phyloP scores from a whole-genome alignment of 2,888 invertebrate species.

The Cyaniris semiargus region DNA sequence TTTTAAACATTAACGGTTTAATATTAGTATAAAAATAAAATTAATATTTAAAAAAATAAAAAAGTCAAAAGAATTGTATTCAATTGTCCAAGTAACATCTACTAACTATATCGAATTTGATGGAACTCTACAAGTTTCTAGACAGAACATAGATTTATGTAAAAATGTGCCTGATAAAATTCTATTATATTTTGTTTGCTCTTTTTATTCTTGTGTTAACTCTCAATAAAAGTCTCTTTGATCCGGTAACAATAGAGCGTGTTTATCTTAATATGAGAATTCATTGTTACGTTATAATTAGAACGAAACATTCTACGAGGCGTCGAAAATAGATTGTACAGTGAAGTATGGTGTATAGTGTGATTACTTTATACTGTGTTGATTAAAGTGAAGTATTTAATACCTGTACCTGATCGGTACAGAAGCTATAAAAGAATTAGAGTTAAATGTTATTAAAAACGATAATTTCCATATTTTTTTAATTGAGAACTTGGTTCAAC shows the following conservation, averaged over 20 bases:
- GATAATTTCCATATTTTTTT: too few species aligned
- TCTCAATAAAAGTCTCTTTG: conserved; percentile 57
- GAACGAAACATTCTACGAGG: background rate
- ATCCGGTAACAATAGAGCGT: conserved; percentile 39
- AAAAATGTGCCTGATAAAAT: background rate
- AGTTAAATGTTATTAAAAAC: too few species aligned
- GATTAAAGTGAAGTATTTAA: background rate
- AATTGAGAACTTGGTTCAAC: too few species aligned
- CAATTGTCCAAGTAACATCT: background rate
- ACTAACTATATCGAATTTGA: background rate
- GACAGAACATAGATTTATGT: background rate
- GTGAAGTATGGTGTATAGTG: background rate
- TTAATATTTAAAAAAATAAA: too few species aligned
- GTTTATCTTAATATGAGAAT: conserved; percentile 32
- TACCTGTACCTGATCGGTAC: background rate
- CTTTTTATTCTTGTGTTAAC: conserved; percentile 65
- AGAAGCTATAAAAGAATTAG: background rate
- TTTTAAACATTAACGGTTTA: background rate
- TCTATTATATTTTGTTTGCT: conserved; percentile 70
- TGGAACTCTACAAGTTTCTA: background rate
- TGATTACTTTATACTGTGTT: background rate
- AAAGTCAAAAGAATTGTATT: background rate
- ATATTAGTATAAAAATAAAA: too few species aligned
- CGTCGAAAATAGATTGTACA: conserved; percentile 2
- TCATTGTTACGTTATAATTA: conserved; percentile 30